Evolutionary conservation across 2,113 vertebrate species (phyloP), one percentile per base, ranked within the genome.

Genomic region (Silurus glanis): DNA sequence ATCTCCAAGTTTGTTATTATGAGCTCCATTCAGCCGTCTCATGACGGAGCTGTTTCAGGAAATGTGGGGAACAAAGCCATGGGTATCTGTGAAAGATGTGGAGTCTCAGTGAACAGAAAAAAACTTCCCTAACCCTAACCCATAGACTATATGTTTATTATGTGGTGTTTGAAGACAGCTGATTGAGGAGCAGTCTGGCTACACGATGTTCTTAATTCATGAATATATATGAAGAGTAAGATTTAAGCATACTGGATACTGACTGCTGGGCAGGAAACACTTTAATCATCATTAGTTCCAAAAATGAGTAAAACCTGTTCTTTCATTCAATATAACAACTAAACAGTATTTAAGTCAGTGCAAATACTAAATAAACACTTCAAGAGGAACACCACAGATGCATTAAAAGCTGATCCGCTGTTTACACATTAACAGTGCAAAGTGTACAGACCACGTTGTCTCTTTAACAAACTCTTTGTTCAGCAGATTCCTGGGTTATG

Each of bases 11-110:
- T 64, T 69, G 45, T 83, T 83, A 56, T 61, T 83, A 62, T 47
- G 78, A 85, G 28, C 58, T 25, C 12, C 2, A 19, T n/a, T 56
- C 67, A 21, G 59, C 71, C 21, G 71, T 82, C 47, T 25, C 45
- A 71, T 47, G 49, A 55, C 10, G 4, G 49, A 49, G 72, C 45
- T 56, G 66, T 84, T 84, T 83, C 64, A 61, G 62, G 67, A 85
- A 71, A 79, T 49, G 10, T 62, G 49, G 64, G 58, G 55, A 72
- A 61, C 23, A 83, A 56, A 37, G 37, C 59, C 88, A 78, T 72
- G 51, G n/a, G 51, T 78, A 85, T 80, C 19, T 80, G 74, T 83
- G 61, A 86, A 87, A 28, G 75, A 49, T 37, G 59, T 71, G 56
- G 53, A 64, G 12, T 80, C 58, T 83, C 14, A 28, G 59, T 5